Base-by-base conservation (phyloP, 2,113 vertebrate genomes). In the Aramus guarauna region DNA sequence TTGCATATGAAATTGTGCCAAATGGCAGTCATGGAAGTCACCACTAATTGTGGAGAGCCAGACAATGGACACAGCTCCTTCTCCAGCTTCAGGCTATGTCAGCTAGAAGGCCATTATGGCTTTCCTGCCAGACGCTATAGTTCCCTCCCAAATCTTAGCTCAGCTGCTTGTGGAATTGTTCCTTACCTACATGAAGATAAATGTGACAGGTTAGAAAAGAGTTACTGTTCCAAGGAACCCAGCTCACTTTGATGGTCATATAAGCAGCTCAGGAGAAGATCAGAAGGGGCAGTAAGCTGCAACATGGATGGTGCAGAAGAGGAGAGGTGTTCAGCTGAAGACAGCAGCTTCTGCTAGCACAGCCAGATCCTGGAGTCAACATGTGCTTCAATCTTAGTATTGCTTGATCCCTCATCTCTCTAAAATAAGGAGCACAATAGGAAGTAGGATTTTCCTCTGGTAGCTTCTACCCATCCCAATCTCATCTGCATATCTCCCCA, bases 241-340 rank as follows among this genome's bases (percentile, higher is more conserved):
- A 53, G 41, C 30, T 53, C 0, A 0, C 37, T 53, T 58, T 77
- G 60, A 53, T 1, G 1, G 47, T 19, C 37, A 18, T 5, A 45
- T 43, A 90, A 96, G 37, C 27, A 32, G 52, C 69, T 78, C 47
- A 63, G 56, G n/a, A 78, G 30, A 21, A 75, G 85, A 90, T 74
- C 27, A 90, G 64, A 67, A 81, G 37, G 12, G 6, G 19, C 37
- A 82, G 27, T 39, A 85, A 90, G 1, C 22, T 78, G 64, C 50
- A 85, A 11, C 12, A 22, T 15, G n/a, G 74, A 34, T 20, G 32
- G 12, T 29, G 6, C 56, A 15, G 26, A 19, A 73, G 52, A 56
- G 18, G 11, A 85, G 29, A 90, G 13, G 12, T 50, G 47, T 80
- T 82, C 78, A 50, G 32, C 16, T 79, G 48, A 88, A 82, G 47